These are phyloP conservation scores for Riparia riparia DNA, from an alignment of 2,113 vertebrate species.

Conservation along the genomic window DNA sequence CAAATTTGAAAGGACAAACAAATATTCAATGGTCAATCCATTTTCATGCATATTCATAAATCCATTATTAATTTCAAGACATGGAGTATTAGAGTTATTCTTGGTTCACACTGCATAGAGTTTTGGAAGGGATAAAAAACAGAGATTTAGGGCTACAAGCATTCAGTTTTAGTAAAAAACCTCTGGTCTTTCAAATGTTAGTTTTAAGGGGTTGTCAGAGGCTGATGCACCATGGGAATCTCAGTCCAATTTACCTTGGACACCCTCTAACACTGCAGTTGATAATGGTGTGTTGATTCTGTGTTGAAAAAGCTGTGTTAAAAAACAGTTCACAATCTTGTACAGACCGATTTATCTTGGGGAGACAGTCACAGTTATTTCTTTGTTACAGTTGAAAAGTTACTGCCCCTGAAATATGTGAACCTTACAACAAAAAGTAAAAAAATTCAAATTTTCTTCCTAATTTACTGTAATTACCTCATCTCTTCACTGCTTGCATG, in stretches of 20 bases:
- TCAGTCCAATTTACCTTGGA: background rate
- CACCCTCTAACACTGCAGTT: background rate
- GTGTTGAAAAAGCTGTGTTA: background rate
- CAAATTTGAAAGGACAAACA: background rate
- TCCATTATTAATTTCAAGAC: background rate
- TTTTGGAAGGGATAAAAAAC: background rate
- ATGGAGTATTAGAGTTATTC: background rate
- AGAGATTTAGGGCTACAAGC: background rate
- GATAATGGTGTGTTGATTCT: background rate
- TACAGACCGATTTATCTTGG: background rate
- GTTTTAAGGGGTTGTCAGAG: background rate
- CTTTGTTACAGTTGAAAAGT: background rate
- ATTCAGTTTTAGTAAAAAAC: background rate
- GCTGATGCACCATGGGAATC: background rate
- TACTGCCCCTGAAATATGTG: background rate
- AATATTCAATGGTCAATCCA: background rate
- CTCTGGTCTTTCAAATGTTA: background rate
- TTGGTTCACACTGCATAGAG: background rate
- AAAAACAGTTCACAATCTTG: background rate
- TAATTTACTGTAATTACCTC: background rate
- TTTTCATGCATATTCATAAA: background rate
- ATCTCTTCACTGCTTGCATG: background rate
- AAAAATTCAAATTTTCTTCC: background rate
- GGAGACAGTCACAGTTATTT: background rate
- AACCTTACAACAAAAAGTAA: background rate